Base-by-base conservation (phyloP, 2,797 vertebrate species). In the Neosilurus hyrtlii region DNA sequence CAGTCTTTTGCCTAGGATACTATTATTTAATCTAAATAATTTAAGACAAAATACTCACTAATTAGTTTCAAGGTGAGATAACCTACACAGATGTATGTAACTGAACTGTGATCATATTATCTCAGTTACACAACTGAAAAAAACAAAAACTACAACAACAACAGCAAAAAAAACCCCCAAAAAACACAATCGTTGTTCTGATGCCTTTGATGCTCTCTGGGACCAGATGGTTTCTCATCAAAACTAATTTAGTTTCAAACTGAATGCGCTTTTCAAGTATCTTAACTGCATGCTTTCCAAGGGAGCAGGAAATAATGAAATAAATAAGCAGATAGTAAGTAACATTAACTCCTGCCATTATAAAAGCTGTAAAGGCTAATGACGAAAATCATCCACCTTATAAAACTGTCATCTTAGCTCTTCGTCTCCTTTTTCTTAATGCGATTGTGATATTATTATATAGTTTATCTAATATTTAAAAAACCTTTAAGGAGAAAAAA, bases 151-250 rank as follows among this genome's bases (percentile, higher is more conserved):
- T 2, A 6, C 37, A 43, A 43, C 37, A n/a, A n/a, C n/a, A n/a
- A n/a, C n/a, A n/a, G n/a, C n/a, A n/a, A n/a, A n/a, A n/a, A n/a
- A n/a, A n/a, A n/a, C n/a, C n/a, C n/a, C n/a, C n/a, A n/a, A 43
- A 43, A 43, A 77, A 63, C 16, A 5, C 54, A 0, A 16, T n/a
- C 9, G 8, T 63, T 18, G 14, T 77, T 77, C 75, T 49, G 12
- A 62, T 63, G 15, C 37, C n/a, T 63, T 9, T 78, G 9, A n/a
- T 63, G 75, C 75, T 63, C 15, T 26, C 43, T 78, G 75, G 61
- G n/a, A 52, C 43, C 75, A 78, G 75, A 78, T 78, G 75, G 66
- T 30, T 11, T 71, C 81, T 85, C 82, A 83, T 70, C 79, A 74
- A 57, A 71, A 26, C 30, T 37, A 52, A 63, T 63, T 62, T 63